A percentile compares a stretch with the other conserved stretches of the same genome.
Evolutionary conservation across 2,797 vertebrate genomes (phyloP).

Genomic region (Pipistrellus nathusii): DNA sequence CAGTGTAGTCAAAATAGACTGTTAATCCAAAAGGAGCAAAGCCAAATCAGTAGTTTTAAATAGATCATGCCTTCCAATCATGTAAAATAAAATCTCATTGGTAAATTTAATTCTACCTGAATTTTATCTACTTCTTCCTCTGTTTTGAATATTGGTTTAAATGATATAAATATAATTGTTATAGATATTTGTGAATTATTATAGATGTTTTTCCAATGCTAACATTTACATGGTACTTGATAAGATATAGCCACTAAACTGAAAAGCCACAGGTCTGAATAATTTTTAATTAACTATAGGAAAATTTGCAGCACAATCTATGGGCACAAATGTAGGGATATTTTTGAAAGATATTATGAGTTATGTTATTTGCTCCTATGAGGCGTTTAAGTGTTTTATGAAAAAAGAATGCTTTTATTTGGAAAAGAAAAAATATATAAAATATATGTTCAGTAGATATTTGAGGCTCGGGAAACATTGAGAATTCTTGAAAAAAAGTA

Average conservation of each 20-base stretch:
- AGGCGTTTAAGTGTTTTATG: not conserved
- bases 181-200: not conserved
- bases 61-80: not conserved
- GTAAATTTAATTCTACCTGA: not conserved
- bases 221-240: not conserved
- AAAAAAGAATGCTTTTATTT: not conserved
- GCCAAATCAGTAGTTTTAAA: conserved; percentile 46
- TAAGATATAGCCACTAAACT: not conserved
- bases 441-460: not conserved
- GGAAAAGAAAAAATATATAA: not conserved
- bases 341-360: conserved; percentile 2
- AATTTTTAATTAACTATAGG: not conserved
- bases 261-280: not conserved
- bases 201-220: not conserved
- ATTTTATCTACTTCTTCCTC: not conserved
- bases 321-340: not conserved
- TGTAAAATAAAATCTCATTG: not conserved
- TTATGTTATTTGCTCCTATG: not conserved
- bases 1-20: not conserved
- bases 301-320: not conserved
- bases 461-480: not conserved
- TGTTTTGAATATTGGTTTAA: conserved; percentile 19
- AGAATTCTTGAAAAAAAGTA: not conserved
- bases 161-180: not conserved
- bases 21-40: not conserved